Conservation (phyloP, 1,140 invertebrate genomes). For the Trichonephila clavata region DNA sequence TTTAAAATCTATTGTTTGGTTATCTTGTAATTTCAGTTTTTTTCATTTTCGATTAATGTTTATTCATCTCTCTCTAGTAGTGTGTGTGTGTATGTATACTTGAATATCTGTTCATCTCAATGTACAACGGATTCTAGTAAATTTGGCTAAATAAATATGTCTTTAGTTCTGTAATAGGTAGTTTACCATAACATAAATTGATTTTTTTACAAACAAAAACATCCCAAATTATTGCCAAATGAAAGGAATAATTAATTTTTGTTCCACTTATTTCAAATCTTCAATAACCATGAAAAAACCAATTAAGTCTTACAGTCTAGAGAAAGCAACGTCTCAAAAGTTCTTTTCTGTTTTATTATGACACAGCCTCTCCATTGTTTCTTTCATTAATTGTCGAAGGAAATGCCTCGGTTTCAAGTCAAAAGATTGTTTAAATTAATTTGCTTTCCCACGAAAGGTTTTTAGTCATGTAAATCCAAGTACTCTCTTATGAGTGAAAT, state of each 20-base stretch:
- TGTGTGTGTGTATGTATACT: too few species aligned
- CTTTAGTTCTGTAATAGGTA: too few species aligned
- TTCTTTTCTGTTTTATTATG: slow-evolving; percentile 3
- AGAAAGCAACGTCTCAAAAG: neutral
- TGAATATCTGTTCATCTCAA: too few species aligned
- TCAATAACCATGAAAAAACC: neutral
- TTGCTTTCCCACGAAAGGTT: neutral
- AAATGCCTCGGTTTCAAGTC: neutral
- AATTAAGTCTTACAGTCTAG: neutral
- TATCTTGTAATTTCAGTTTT: too few species aligned
- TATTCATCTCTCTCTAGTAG: too few species aligned
- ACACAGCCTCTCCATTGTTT: neutral
- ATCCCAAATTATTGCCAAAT: neutral
- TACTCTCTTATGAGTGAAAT: neutral
- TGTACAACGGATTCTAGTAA: too few species aligned
- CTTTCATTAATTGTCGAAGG: slow-evolving; percentile 1
- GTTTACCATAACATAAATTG: too few species aligned
- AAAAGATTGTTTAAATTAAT: neutral
- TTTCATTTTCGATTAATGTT: too few species aligned
- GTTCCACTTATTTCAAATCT: neutral
- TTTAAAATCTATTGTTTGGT: too few species aligned
- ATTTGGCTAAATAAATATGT: too few species aligned
- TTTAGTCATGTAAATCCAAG: neutral
- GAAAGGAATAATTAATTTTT: neutral
- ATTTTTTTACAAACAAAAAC: neutral